Percentiles rank a stretch among this genome's conserved stretches.
Evolutionary conservation across 2,113 vertebrate species (phyloP).

Genomic region (Oncorhynchus nerka): DNA sequence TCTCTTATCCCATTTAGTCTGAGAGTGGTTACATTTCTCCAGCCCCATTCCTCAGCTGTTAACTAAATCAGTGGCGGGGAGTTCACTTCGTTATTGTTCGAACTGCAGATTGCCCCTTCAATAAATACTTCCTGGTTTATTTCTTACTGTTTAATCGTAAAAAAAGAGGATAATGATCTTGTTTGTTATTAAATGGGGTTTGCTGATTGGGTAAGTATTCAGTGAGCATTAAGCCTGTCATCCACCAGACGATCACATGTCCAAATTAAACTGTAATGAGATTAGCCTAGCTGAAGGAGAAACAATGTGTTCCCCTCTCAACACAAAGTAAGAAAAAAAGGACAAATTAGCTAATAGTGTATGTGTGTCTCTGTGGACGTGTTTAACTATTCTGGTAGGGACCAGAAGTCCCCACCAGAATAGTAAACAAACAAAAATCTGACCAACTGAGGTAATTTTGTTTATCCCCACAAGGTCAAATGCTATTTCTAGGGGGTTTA

Average conservation of each 20-base stretch:
- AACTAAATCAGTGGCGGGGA: no score
- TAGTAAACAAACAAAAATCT: no score
- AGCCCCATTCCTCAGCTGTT: no score
- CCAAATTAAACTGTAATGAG: conserved; percentile 71
- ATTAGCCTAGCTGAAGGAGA: conserved; percentile 60
- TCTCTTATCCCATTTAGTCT: conserved; percentile 11
- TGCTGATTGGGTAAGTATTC: conserved; percentile 46
- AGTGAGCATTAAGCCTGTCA: conserved; percentile 61
- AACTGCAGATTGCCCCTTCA: conserved; percentile 33
- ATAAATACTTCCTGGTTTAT: conserved; percentile 30
- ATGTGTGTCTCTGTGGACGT: conserved; percentile 4
- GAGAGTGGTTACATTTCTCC: no score
- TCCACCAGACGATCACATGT: conserved; percentile 71
- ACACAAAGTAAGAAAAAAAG: conserved; percentile 26
- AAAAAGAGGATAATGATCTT: conserved; percentile 56
- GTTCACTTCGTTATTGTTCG: conserved; percentile 16
- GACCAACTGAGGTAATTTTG: no score
- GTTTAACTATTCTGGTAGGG: no score
- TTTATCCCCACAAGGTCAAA: no score
- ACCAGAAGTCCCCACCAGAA: no score
- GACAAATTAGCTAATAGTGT: conserved; percentile 54
- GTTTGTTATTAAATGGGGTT: conserved; percentile 49
- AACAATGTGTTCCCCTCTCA: conserved; percentile 52
- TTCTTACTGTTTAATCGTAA: conserved; percentile 38
- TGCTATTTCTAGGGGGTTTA: no score